Conservation (phyloP, 2,797 vertebrate genomes). For the Spinus pinus region DNA sequence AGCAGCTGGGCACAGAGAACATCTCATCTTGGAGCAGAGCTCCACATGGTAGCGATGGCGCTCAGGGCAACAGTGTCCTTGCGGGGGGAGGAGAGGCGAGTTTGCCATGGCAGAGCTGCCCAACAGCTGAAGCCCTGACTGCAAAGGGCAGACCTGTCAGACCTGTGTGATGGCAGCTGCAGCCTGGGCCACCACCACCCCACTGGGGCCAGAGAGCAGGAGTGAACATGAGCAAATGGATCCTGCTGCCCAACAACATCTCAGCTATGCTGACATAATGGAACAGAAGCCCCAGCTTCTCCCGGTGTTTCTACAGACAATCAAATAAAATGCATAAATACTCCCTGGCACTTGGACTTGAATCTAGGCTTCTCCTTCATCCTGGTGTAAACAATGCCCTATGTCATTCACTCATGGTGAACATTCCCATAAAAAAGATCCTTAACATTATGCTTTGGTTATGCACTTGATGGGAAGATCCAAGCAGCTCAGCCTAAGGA, state of each 20-base stretch:
- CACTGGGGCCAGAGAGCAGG: neutral
- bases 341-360: neutral
- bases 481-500: neutral
- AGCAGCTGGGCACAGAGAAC: neutral
- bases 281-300: neutral
- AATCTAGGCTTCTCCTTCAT: neutral
- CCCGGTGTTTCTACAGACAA: neutral
- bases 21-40: neutral
- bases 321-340: neutral
- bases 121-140: neutral
- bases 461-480: neutral
- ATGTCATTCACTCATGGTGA: neutral
- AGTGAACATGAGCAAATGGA: neutral
- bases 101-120: neutral
- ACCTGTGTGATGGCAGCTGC: neutral
- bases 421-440: neutral
- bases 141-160: neutral
- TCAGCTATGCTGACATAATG: neutral
- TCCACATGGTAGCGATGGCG: accelerated
- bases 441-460: accelerated
- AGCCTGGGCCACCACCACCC: accelerated
- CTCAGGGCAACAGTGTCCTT: accelerated
- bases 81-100: neutral
- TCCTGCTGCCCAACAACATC: neutral
- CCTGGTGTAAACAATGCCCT: neutral